Base-by-base conservation (phyloP, 2,888 invertebrate genomes). In the Archaeoteleia sp. region DNA sequence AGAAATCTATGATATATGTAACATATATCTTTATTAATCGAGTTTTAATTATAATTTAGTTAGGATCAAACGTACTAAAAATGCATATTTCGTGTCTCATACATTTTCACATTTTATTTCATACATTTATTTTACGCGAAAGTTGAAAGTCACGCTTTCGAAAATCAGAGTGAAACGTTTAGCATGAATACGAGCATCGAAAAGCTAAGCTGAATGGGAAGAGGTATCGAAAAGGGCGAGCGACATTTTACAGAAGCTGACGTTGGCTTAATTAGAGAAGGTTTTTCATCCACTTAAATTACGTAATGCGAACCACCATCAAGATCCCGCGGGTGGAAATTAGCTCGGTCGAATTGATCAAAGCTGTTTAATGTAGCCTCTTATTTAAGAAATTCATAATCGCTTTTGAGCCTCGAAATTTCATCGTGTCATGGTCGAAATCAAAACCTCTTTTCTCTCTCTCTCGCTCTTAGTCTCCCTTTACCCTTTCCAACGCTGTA, bases 311-410 rank as follows among this genome's bases (percentile, higher is more conserved):
- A 78, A 70, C 74, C 73, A 72, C 77, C 74, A 75, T 74, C 73
- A 72, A 71, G 74, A 67, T 69, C 57, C 58, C 46, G 48, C 67
- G 53, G 48, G 74, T 75, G 78, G 76, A 78, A 82, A 82, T 82
- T 82, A 81, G 78, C 79, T 70, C 67, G 73, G 73, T 70, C 74
- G 76, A 80, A 79, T 78, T 80, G 80, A 80, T 83, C 81, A 83
- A 82, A 83, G 82, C 82, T 80, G 81, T 82, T 82, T 80, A 81
- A 80, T 77, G 77, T 77, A 76, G 77, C 75, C 80, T 83, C 80
- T 81, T 79, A 81, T 82, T 83, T 80, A 82, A 83, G 78, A 82
- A 81, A 81, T 82, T 80, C 77, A 77, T 82, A 81, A 82, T 80
- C 79, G 77, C 74, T 77, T 78, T 77, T 71, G 68, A 68, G 72